Base-by-base conservation (phyloP, 2,888 invertebrate genomes). In the Drosophila kuntzei region DNA sequence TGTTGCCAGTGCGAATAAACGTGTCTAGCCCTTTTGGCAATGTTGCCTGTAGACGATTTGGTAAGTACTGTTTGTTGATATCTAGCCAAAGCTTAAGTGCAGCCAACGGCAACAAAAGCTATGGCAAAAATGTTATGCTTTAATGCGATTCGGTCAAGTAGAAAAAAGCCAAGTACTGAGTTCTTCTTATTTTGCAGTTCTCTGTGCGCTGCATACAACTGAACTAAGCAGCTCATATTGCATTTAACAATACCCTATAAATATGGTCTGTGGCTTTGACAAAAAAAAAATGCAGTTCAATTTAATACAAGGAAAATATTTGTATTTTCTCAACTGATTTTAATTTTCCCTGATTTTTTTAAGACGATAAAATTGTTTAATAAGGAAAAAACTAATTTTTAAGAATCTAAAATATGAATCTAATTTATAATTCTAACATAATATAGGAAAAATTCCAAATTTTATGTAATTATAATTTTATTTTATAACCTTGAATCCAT, bases 11-110 rank as follows among this genome's bases (percentile, higher is more conserved):
- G 34, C 27, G 16, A 29, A 36, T 43, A 54, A 58, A 54, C 58
- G 44, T 67, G 81, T 79, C 70, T 75, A 58, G 55, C 66, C 59
- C 71, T 71, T 67, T 70, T 71, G 78, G 71, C 80, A 83, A 34
- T 53, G 53, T 61, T 58, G 77, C 54, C 63, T 55, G 46, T 37
- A 53, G 73, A 66, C 65, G 65, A 70, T 63, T 74, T 80, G 57
- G 66, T 80, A 87, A 88, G 78, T 60, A 88, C 75, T 73, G 71
- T 71, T 88, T 80, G 89, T 76, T 85, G 87, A 79, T 85, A 85
- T 69, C 81, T 54, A 61, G 87, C 81, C 84, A 75, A 78, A 69
- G 65, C 87, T 84, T 78, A 84, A 87, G 68, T 76, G 78, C 68
- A 83, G 46, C 65, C 50, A 66, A 67, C 25, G 64, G 53, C 79